phyloP scores from a whole-genome alignment of 2,113 vertebrate species.

The Lagenorhynchus albirostris region DNA sequence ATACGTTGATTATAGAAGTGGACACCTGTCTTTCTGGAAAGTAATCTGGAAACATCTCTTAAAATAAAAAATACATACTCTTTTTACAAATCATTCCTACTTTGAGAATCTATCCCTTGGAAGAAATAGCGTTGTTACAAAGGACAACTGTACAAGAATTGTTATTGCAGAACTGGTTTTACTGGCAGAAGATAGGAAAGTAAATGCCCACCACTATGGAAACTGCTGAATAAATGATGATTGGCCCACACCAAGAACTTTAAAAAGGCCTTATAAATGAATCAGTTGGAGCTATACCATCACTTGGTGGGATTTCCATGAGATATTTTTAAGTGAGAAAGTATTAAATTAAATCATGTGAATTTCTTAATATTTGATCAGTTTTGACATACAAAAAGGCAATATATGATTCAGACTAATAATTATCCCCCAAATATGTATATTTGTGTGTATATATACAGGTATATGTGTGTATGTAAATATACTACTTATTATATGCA shows the following conservation, averaged over 20 bases:
- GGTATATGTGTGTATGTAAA: not conserved
- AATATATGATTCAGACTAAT: not conserved
- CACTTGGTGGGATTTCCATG: not conserved
- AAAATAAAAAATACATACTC: not conserved
- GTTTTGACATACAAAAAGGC: not conserved
- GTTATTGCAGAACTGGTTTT: not conserved
- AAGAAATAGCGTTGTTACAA: not conserved
- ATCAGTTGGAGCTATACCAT: not conserved
- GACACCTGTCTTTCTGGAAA: not conserved
- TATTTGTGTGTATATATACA: not conserved
- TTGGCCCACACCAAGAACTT: not conserved
- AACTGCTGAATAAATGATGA: not conserved
- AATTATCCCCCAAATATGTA: not conserved
- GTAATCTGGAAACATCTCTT: not conserved
- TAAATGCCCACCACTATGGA: not conserved
- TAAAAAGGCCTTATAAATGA: not conserved
- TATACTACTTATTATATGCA: not conserved
- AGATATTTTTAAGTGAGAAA: not conserved
- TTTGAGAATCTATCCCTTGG: not conserved
- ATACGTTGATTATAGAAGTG: not conserved
- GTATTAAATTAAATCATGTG: not conserved
- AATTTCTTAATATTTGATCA: not conserved
- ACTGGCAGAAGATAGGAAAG: not conserved
- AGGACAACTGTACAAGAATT: not conserved
- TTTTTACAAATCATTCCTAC: not conserved